These are phyloP conservation scores for Lathronympha strigana DNA, from an alignment of 2,888 invertebrate genomes.

Conservation along the genomic window DNA sequence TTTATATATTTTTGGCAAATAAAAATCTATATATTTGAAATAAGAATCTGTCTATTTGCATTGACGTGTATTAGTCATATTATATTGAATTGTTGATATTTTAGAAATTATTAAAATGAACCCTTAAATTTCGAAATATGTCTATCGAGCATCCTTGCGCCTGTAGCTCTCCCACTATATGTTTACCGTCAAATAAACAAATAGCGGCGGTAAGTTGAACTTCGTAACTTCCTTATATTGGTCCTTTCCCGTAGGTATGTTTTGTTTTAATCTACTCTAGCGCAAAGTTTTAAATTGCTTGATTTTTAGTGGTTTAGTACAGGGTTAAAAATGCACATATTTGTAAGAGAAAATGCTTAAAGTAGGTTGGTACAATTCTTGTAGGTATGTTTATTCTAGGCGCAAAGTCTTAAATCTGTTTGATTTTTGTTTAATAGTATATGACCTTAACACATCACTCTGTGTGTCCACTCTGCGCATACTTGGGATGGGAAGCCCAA, in stretches of 20 bases:
- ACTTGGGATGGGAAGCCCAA: too few species aligned
- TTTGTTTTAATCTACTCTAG: too few species aligned
- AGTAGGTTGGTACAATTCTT: too few species aligned
- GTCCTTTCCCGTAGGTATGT: not conserved
- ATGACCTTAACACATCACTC: too few species aligned
- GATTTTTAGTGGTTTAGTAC: too few species aligned
- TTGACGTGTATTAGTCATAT: conserved; percentile 13
- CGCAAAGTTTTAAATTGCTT: too few species aligned
- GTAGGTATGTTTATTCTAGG: too few species aligned
- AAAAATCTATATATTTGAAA: conserved; percentile 21
- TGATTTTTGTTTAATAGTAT: too few species aligned
- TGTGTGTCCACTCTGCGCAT: too few species aligned
- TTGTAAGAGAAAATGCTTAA: too few species aligned
- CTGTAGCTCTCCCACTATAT: conserved; percentile 58
- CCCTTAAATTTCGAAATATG: conserved; percentile 50
- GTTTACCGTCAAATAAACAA: conserved; percentile 10
- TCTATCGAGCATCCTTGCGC: conserved; percentile 53
- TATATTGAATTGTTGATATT: conserved; percentile 12
- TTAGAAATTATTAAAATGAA: conserved; percentile 15
- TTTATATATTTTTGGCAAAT: not conserved
- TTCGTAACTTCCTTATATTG: not conserved
- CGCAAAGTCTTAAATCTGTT: too few species aligned
- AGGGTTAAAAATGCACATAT: too few species aligned
- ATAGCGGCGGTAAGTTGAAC: conserved; percentile 21
- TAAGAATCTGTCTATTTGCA: not conserved